Conservation (phyloP, 64 coral and sea anemone genomes). For the Stichodactyla mertensii region DNA sequence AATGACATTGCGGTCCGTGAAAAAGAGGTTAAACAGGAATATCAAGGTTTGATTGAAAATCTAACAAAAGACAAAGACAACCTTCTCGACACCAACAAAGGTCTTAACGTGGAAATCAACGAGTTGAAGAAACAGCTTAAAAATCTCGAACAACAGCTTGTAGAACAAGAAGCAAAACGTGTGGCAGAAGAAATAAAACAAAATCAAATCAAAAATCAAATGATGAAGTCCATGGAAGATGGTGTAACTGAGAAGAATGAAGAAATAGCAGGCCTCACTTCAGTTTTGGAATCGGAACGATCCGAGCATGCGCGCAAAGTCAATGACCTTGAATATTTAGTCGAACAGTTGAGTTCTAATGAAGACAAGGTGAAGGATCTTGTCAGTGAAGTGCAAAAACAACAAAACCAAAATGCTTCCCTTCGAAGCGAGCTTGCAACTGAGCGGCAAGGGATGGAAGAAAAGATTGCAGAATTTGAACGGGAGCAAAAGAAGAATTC, state of each 20-base stretch:
- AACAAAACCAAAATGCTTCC: conserved; percentile 28
- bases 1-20: conserved; percentile 24
- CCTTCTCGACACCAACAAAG: conserved; percentile 9
- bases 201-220: conserved; percentile 5
- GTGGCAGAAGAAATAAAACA: conserved; percentile 19
- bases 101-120: not conserved
- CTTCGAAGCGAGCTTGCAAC: conserved; percentile 38
- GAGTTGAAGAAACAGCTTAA: conserved; percentile 13
- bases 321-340: conserved; percentile 38
- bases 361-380: conserved; percentile 37
- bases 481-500: conserved; percentile 25
- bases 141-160: conserved; percentile 38
- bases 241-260: conserved; percentile 48
- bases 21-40: conserved; percentile 23
- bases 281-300: conserved; percentile 51
- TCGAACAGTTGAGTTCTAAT: conserved; percentile 46
- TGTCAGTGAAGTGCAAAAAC: conserved; percentile 35
- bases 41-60: not conserved
- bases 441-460: conserved; percentile 31
- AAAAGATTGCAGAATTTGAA: conserved; percentile 31
- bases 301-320: conserved; percentile 51
- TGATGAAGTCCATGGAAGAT: conserved; percentile 33
- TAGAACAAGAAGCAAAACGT: conserved; percentile 36
- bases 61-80: conserved; percentile 27
- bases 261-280: conserved; percentile 42